phyloP scores from a whole-genome alignment of 2,888 invertebrate genomes.

The Drosophila peninsularis region DNA sequence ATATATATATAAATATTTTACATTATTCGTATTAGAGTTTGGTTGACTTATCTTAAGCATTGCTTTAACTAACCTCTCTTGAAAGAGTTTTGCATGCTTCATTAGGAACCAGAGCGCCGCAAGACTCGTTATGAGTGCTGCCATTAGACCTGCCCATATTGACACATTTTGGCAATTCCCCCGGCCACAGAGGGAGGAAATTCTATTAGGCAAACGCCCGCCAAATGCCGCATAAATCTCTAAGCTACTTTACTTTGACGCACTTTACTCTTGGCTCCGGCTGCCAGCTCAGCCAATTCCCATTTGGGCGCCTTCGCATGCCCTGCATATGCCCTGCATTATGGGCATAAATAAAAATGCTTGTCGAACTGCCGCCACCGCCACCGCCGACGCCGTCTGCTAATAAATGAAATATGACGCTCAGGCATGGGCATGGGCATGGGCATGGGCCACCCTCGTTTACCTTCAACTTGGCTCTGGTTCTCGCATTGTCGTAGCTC shows the following conservation, averaged over 20 bases:
- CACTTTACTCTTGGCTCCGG: constrained; percentile 46
- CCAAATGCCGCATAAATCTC: constrained; percentile 70
- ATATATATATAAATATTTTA: too few species aligned
- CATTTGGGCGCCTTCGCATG: constrained; percentile 42
- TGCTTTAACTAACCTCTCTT: neutral
- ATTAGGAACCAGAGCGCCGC: constrained; percentile 30
- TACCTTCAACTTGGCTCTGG: constrained; percentile 13
- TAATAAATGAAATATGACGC: constrained; percentile 83
- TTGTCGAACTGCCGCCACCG: constrained; percentile 54
- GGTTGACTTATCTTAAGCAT: neutral
- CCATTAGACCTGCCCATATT: constrained; percentile 52
- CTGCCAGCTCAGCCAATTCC: constrained; percentile 32
- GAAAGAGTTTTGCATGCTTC: constrained; percentile 18
- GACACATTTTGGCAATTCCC: constrained; percentile 45
- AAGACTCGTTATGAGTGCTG: constrained; percentile 18
- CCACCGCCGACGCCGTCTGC: constrained; percentile 44
- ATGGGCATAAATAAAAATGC: constrained; percentile 78
- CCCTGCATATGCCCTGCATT: constrained; percentile 83
- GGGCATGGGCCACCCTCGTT: constrained; percentile 38
- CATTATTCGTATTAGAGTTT: too few species aligned
- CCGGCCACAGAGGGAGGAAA: constrained; percentile 14
- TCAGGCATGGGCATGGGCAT: constrained; percentile 4
- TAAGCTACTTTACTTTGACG: constrained; percentile 73
- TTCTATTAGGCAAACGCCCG: constrained; percentile 65
- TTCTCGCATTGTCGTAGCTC: constrained; percentile 69